Percentiles rank a stretch among this genome's conserved stretches.
Conservation (phyloP, 2,888 invertebrate species). For the Psylliodes chrysocephalus region DNA sequence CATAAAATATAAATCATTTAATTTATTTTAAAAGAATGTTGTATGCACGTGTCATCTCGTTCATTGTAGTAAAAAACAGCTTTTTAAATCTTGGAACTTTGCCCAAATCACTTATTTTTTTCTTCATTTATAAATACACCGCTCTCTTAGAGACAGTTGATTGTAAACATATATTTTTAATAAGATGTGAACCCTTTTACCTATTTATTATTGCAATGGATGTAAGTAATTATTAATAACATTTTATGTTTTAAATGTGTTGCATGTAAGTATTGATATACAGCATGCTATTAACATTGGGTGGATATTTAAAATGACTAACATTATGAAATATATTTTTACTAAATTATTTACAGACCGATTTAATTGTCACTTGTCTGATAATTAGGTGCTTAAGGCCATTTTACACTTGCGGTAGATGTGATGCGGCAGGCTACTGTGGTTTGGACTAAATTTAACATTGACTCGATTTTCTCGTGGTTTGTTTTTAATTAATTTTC, state of each 20-base stretch:
- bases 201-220: conserved; percentile 21
- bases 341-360: too few species aligned
- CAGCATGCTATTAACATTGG: not conserved
- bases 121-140: conserved; percentile 33
- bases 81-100: conserved; percentile 41
- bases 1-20: too few species aligned
- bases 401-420: too few species aligned
- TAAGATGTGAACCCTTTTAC: conserved; percentile 7
- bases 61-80: not conserved
- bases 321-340: not conserved
- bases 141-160: not conserved
- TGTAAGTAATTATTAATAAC: conserved; percentile 26
- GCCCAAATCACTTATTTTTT: conserved; percentile 39
- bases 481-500: too few species aligned
- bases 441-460: too few species aligned
- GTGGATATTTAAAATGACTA: not conserved
- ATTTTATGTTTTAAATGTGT: not conserved
- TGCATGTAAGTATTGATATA: not conserved
- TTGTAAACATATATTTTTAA: conserved; percentile 12
- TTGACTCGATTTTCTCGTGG: too few species aligned
- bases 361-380: too few species aligned
- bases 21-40: not conserved
- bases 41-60: conserved; percentile 15
- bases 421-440: too few species aligned
- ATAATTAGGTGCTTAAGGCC: too few species aligned